Percentiles rank a stretch among this genome's conserved stretches.
phyloP scores from a whole-genome alignment of 2,113 vertebrate species.

The Cranoglanis bouderius region DNA sequence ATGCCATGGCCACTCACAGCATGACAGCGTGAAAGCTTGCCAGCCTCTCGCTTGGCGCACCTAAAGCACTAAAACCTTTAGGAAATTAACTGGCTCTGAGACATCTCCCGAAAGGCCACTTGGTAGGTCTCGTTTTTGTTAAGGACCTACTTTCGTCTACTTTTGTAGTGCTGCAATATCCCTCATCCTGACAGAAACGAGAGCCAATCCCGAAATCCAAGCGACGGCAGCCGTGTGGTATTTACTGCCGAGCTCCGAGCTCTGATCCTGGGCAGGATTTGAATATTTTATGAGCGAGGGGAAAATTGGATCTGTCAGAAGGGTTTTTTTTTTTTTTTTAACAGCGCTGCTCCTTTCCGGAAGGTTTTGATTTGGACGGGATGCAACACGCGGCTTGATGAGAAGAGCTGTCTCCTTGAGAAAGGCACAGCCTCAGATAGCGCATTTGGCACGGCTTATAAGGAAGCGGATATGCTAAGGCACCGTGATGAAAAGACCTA shows the following conservation, averaged over 20 bases:
- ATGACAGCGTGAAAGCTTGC: constrained; percentile 50
- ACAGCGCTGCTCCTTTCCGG: constrained; percentile 55
- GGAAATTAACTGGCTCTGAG: constrained; percentile 45
- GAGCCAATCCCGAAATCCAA: constrained; percentile 53
- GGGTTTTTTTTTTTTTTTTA: constrained; percentile 56
- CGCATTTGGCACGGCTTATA: constrained; percentile 53
- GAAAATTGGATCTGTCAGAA: constrained; percentile 76
- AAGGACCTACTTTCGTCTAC: constrained; percentile 26
- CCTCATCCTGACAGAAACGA: constrained; percentile 58
- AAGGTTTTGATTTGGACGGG: constrained; percentile 71
- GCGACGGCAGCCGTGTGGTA: constrained; percentile 62
- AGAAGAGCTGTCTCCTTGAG: constrained; percentile 58
- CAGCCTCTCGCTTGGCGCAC: constrained; percentile 41
- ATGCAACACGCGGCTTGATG: constrained; percentile 68
- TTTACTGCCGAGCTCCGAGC: constrained; percentile 67
- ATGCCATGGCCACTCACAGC: constrained; percentile 50
- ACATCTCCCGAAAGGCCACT: constrained; percentile 43
- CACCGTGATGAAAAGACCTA: constrained; percentile 37
- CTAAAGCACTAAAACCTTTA: constrained; percentile 51
- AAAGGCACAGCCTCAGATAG: constrained; percentile 59
- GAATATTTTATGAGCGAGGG: constrained; percentile 77
- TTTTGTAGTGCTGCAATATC: constrained; percentile 67
- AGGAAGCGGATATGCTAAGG: constrained; percentile 29
- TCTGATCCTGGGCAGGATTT: constrained; percentile 74
- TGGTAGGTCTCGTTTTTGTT: constrained; percentile 24